Base-by-base conservation (phyloP, 2,113 vertebrate genomes). In the Ivindomyrus marchei region DNA sequence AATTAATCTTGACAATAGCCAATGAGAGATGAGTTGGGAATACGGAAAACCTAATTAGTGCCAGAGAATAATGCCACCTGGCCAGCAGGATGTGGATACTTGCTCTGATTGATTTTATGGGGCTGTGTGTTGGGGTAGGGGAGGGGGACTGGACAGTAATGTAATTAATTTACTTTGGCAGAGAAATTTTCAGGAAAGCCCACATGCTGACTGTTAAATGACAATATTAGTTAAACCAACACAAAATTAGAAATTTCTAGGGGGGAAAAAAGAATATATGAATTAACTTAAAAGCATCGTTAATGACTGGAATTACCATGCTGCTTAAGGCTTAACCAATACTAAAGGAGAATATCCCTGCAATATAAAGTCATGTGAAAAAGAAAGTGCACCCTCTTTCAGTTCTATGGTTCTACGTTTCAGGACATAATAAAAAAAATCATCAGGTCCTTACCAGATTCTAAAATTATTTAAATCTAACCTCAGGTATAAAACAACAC, bases 21-120 rank as follows among this genome's bases (percentile, higher is more conserved):
- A 39, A 87, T 11, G 45, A 58, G 58, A 74, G 50, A 58, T 27
- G 42, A 89, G 88, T 62, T 70, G 31, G 89, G 90, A 91, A 90
- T 90, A 88, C 66, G 70, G 88, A 70, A 88, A 90, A 88, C 77
- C 91, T 88, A 91, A 92, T 91, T 91, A 92, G 90, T 85, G 88
- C 74, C 85, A 91, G 87, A 90, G 90, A 91, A 89, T 53, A 92
- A 80, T 66, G 90, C 88, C 80, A 83, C 88, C 70, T 50, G 62
- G 42, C 88, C 88, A 80, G 90, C 42, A 90, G 83, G 62, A 89
- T 58, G 88, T 86, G 46, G 87, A 89, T 90, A 85, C 87, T 89
- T 87, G 70, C 58, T 58, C 83, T 70, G 46, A 39, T 91, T 89
- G 84, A 89, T 88, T 89, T 90, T 56, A 87, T 56, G 10, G 17